Percentiles rank a stretch among this genome's conserved stretches.
These are phyloP conservation scores for Tachypleus tridentatus DNA, from an alignment of 1,140 invertebrate species.

Conservation along the genomic window DNA sequence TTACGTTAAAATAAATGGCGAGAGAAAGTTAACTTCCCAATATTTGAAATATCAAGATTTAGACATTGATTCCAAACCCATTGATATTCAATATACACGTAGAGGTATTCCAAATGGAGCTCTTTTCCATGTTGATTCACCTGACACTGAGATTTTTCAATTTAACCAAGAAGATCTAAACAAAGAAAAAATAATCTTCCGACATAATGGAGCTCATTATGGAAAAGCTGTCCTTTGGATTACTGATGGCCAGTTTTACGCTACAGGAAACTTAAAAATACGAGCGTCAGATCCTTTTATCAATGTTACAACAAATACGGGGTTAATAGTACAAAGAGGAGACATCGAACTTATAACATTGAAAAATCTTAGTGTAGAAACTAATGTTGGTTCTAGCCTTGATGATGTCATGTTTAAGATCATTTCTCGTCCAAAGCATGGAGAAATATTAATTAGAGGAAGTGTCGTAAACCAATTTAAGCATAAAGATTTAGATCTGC, in stretches of 20 bases:
- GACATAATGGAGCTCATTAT: slow-evolving; percentile 60
- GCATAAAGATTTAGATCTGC: slow-evolving; percentile 34
- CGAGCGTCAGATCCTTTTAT: slow-evolving; percentile 39
- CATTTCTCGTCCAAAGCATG: slow-evolving; percentile 33
- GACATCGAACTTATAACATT: slow-evolving; percentile 28
- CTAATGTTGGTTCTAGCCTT: slow-evolving; percentile 51
- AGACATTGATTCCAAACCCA: slow-evolving; percentile 65
- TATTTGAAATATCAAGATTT: slow-evolving; percentile 53
- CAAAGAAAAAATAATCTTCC: slow-evolving; percentile 60
- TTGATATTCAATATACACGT: slow-evolving; percentile 63
- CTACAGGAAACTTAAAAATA: slow-evolving; percentile 37
- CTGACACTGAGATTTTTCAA: slow-evolving; percentile 37
- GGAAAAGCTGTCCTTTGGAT: slow-evolving; percentile 65
- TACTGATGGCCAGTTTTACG: slow-evolving; percentile 44
- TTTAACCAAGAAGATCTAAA: slow-evolving; percentile 81
- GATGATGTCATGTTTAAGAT: slow-evolving; percentile 36
- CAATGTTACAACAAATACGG: slow-evolving; percentile 37
- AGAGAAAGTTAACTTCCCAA: slow-evolving; percentile 55
- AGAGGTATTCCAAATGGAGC: slow-evolving; percentile 62
- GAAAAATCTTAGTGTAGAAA: slow-evolving; percentile 46
- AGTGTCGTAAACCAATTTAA: slow-evolving; percentile 30
- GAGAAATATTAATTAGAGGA: slow-evolving; percentile 28
- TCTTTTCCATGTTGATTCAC: slow-evolving; percentile 30
- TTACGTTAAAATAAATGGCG: slow-evolving; percentile 68
- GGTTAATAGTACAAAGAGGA: slow-evolving; percentile 33